phyloP scores from a whole-genome alignment of 2,888 invertebrate genomes.

The Xanthia icteritia region DNA sequence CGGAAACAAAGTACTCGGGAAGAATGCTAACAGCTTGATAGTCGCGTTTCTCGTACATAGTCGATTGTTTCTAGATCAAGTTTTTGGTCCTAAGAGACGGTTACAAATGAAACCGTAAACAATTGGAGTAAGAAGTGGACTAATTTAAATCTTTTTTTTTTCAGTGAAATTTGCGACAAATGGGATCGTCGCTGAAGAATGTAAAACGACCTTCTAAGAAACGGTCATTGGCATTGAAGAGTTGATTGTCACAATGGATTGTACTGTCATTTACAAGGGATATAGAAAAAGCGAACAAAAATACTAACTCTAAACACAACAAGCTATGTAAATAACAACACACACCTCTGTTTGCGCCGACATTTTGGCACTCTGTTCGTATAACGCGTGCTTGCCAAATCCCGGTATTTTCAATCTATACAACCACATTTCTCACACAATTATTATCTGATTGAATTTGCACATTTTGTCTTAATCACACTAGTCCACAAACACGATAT shows the following conservation, averaged over 20 bases:
- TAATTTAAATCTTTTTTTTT: conserved; percentile 1
- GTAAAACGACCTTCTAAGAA: conserved; percentile 1
- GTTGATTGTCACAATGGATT: neutral
- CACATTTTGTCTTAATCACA: conserved; percentile 56
- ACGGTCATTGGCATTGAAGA: conserved; percentile 5
- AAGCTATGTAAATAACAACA: conserved; percentile 74
- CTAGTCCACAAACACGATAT: conserved; percentile 46
- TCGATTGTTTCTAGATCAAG: conserved; percentile 30
- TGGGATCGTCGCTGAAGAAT: neutral
- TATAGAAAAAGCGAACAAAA: neutral
- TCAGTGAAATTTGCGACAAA: neutral
- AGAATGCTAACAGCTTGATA: conserved; percentile 47
- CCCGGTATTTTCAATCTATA: conserved; percentile 70
- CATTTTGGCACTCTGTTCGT: conserved; percentile 82
- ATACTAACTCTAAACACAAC: conserved; percentile 41
- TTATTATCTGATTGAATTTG: conserved; percentile 50
- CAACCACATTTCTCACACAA: conserved; percentile 73
- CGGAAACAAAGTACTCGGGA: conserved; percentile 43
- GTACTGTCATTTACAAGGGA: conserved; percentile 4
- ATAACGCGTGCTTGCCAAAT: conserved; percentile 75
- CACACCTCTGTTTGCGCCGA: conserved; percentile 73
- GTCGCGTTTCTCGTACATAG: conserved; percentile 15
- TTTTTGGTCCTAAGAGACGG: neutral
- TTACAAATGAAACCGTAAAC: conserved; percentile 1
- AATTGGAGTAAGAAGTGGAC: neutral